A percentile compares a stretch with the other conserved stretches of the same genome.
Conservation (phyloP, 64 coral and sea anemone genomes). For the Porites lutea region DNA sequence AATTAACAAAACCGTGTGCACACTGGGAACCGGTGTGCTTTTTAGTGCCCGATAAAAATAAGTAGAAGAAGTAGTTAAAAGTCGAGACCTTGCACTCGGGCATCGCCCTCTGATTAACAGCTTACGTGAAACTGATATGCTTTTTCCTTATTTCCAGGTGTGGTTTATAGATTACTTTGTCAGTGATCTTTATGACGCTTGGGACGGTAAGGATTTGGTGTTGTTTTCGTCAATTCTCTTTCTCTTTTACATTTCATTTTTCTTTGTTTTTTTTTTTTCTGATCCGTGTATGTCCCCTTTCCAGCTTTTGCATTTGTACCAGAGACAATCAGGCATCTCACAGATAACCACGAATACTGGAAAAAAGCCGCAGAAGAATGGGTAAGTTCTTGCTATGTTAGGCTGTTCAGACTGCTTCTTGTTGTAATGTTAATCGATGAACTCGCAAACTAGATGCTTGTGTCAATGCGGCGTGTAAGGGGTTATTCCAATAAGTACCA, state of each 20-base stretch:
- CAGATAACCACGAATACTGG: conserved; percentile 99
- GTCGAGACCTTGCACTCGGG: too few species aligned
- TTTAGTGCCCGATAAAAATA: too few species aligned
- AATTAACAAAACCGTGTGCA: too few species aligned
- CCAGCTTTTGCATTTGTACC: conserved; percentile 98
- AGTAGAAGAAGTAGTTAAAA: too few species aligned
- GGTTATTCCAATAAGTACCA: too few species aligned
- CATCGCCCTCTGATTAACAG: too few species aligned
- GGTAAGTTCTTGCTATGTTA: conserved; percentile 57
- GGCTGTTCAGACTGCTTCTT: too few species aligned
- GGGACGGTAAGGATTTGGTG: conserved; percentile 83
- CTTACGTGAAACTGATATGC: background rate
- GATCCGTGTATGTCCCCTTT: background rate
- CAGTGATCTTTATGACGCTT: conserved; percentile 99
- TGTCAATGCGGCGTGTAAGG: too few species aligned
- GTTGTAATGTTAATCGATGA: too few species aligned
- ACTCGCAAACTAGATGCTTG: too few species aligned
- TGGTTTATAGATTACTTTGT: conserved; percentile 99
- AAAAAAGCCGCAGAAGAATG: conserved; percentile 94
- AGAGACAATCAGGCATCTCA: conserved; percentile 98
- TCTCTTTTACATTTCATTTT: background rate
- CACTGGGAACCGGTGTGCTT: too few species aligned
- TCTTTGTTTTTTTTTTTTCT: background rate
- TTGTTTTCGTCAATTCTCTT: background rate
- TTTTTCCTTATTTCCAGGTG: conserved; percentile 68